These are phyloP conservation scores for Sebastes dallii DNA, from an alignment of 2,797 vertebrate genomes.

Conservation along the genomic window DNA sequence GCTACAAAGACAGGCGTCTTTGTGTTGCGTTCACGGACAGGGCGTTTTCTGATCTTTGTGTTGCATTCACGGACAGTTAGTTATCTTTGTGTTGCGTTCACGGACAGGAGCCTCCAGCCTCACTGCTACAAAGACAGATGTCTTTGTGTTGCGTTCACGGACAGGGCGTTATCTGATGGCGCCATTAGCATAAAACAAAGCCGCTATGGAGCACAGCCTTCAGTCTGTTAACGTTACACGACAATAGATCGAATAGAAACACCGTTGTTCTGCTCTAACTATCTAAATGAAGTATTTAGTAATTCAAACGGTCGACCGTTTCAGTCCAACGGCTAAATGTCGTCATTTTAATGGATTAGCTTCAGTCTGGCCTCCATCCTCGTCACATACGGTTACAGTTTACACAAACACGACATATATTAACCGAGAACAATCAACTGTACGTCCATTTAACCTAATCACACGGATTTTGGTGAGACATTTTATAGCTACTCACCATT, in stretches of 20 bases:
- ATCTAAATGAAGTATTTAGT: not conserved
- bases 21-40: too few species aligned
- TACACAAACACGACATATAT: not conserved
- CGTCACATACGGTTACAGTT: not conserved
- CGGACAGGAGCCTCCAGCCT: not conserved
- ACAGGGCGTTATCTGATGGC: not conserved
- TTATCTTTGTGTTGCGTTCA: too few species aligned
- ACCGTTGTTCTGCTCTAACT: too few species aligned
- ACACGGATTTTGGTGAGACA: too few species aligned
- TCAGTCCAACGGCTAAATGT: not conserved
- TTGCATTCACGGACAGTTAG: too few species aligned
- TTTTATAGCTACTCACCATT: conserved; percentile 60
- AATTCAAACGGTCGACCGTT: not conserved
- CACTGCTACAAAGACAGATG: not conserved
- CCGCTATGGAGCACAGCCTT: not conserved
- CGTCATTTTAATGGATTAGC: not conserved
- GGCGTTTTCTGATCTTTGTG: too few species aligned
- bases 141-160: too few species aligned
- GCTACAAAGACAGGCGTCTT: too few species aligned
- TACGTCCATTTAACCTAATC: too few species aligned
- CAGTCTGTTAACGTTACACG: too few species aligned
- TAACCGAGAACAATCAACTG: not conserved
- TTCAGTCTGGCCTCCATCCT: not conserved
- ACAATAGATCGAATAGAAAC: too few species aligned
- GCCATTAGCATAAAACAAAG: not conserved